A percentile compares a stretch with the other conserved stretches of the same genome.
These are phyloP conservation scores for Drosophila lacicola DNA, from an alignment of 2,888 invertebrate genomes.

Conservation along the genomic window DNA sequence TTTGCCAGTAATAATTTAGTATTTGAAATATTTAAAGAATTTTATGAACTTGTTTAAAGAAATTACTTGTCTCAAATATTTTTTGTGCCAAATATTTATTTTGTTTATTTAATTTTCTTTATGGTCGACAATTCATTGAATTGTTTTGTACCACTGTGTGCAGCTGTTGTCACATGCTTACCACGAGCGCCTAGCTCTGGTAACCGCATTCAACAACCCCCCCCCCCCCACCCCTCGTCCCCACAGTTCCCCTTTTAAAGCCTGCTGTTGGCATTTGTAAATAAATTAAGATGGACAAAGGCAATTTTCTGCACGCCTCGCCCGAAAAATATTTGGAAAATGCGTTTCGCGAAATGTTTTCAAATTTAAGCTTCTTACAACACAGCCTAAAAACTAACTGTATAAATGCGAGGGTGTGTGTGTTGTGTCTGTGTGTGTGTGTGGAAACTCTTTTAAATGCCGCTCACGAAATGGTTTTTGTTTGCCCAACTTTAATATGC, in stretches of 20 bases:
- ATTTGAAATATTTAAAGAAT: no score
- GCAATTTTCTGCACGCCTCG: conserved; percentile 61
- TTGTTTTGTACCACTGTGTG: conserved; percentile 34
- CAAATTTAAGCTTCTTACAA: conserved; percentile 31
- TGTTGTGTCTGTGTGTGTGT: not conserved
- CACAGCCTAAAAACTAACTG: conserved; percentile 13
- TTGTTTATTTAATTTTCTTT: no score
- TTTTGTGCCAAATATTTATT: no score
- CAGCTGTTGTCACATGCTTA: conserved; percentile 20
- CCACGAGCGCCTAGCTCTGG: conserved; percentile 7
- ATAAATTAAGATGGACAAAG: conserved; percentile 79
- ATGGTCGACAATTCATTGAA: no score
- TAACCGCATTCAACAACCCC: not conserved
- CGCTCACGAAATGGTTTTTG: conserved; percentile 50
- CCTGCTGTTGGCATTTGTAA: conserved; percentile 48
- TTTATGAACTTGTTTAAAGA: no score
- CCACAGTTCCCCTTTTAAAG: not conserved
- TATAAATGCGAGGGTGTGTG: conserved; percentile 6
- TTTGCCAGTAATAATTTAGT: no score
- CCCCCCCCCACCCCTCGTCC: not conserved
- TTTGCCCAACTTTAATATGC: conserved; percentile 70
- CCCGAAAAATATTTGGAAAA: conserved; percentile 38
- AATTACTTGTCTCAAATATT: no score
- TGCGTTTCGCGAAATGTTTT: conserved; percentile 19
- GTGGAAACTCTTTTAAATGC: conserved; percentile 30